These are phyloP conservation scores for Dicycla oo DNA, from an alignment of 2,888 invertebrate species.

Conservation along the genomic window DNA sequence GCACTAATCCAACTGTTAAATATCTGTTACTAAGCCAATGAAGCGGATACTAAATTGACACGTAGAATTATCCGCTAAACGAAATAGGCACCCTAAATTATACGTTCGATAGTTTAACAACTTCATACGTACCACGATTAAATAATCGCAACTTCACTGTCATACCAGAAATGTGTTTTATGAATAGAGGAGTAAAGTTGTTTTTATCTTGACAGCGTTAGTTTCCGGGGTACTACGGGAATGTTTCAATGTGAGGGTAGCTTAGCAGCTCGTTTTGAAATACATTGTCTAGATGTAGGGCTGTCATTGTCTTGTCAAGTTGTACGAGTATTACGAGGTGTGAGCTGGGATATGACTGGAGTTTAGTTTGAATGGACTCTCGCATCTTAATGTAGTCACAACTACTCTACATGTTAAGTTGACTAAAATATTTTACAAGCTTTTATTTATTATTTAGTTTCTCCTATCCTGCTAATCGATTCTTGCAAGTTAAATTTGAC, in stretches of 20 bases:
- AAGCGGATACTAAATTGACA: conserved; percentile 20
- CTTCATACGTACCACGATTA: neutral
- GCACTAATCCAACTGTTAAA: neutral
- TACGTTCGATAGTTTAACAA: conserved; percentile 6
- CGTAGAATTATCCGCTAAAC: conserved; percentile 24
- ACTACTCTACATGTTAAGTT: neutral
- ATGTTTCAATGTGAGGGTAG: conserved; percentile 31
- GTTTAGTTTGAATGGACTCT: neutral
- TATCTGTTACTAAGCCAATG: conserved; percentile 5
- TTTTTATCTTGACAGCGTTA: conserved; percentile 16
- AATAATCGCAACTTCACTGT: neutral
- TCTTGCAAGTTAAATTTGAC: too few relatives aligned
- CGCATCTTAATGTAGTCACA: too few relatives aligned
- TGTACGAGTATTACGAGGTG: neutral
- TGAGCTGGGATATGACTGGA: neutral
- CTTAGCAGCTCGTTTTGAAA: conserved; percentile 33
- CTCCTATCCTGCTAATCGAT: too few relatives aligned
- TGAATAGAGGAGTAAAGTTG: neutral
- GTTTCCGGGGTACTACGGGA: conserved; percentile 6
- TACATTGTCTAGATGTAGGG: conserved; percentile 21
- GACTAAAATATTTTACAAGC: too few relatives aligned
- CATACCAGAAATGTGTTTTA: conserved; percentile 19
- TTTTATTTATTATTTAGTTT: too few relatives aligned
- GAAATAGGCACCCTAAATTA: conserved; percentile 20
- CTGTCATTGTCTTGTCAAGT: neutral